Evolutionary conservation across 1,140 invertebrate species (phyloP), one percentile per base, ranked within the genome.

Genomic region (Babylonia areolata): DNA sequence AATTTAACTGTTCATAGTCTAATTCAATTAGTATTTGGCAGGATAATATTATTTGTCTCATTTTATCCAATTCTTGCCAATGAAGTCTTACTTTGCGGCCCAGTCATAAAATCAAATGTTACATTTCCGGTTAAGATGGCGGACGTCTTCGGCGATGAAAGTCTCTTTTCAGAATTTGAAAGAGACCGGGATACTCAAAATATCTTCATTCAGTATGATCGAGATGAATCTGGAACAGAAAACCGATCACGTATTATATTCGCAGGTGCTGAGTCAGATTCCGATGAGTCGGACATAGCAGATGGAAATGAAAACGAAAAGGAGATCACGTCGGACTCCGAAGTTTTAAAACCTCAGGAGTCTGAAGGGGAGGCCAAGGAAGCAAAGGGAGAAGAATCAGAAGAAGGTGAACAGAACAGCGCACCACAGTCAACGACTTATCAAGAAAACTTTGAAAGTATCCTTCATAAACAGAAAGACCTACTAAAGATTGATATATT

Each of bases 101-200:
- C 71, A 37, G 12, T 73, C 31, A 35, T 17, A 73, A 35, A 73
- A 73, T 73, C 31, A 35, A 35, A 79, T 35, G 15, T 54, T 42
- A 37, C 31, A 35, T 37, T 80, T 80, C 78, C 78, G 40, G 78
- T 54, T 77, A 87, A 81, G 42, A 91, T 91, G 90, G 90, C 90
- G 75, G 90, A 87, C 33, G 88, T 92, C 15, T 92, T 92, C 87
- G 91, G 91, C n/a, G 91, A 92, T 89, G 87, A 89, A 3, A 88
- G 87, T 37, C 86, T 93, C 35, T 93, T 93, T 88, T 90, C 89
- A 1, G 93, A 93, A 88, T 93, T 93, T 88, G 92, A 93, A 46
- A 93, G 91, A 87, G 90, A 91, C 20, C 85, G 93, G 40, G 87
- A 90, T 35, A 87, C 89, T 3, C 77, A 88, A 51, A 86, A 86